Evolutionary conservation across 1,140 invertebrate genomes (phyloP).

Genomic region (Eulimnadia texana): DNA sequence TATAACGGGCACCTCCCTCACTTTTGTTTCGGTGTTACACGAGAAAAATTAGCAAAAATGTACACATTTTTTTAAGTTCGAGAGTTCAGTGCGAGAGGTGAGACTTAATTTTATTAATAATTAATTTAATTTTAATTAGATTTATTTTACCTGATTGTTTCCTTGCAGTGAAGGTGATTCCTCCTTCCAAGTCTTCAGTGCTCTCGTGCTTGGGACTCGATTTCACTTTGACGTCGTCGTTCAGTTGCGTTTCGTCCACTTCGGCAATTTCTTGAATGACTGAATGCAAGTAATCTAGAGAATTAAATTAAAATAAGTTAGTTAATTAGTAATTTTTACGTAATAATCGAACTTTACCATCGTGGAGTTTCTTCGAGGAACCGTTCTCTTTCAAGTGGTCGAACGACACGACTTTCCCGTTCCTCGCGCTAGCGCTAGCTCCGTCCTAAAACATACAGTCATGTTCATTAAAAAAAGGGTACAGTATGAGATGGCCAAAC

Average conservation of each 20-base stretch:
- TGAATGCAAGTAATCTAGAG: constrained; percentile 61
- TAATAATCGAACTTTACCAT: constrained; percentile 12
- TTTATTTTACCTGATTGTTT: constrained; percentile 54
- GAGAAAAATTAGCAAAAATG: neutral
- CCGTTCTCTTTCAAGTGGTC: constrained; percentile 15
- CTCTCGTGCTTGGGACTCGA: constrained; percentile 1
- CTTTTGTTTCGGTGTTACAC: neutral
- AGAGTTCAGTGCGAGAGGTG: too few relatives aligned
- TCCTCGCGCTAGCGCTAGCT: constrained; percentile 7
- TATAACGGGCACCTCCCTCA: neutral
- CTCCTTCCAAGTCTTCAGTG: constrained; percentile 61
- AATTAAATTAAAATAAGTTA: constrained; percentile 3
- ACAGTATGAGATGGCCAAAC: too few relatives aligned
- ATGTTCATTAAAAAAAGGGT: neutral
- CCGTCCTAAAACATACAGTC: constrained; percentile 1
- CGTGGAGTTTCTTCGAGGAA: constrained; percentile 17
- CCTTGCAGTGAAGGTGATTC: constrained; percentile 62
- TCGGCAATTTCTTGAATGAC: constrained; percentile 46
- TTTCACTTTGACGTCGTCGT: constrained; percentile 9
- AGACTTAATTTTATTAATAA: too few relatives aligned
- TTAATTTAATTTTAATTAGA: neutral
- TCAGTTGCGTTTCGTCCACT: constrained; percentile 3
- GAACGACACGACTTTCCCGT: constrained; percentile 14
- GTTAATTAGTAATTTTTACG: neutral
- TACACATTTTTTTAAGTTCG: neutral